phyloP scores from a whole-genome alignment of 64 coral and sea anemone genomes.

The Exaiptasia diaphana region DNA sequence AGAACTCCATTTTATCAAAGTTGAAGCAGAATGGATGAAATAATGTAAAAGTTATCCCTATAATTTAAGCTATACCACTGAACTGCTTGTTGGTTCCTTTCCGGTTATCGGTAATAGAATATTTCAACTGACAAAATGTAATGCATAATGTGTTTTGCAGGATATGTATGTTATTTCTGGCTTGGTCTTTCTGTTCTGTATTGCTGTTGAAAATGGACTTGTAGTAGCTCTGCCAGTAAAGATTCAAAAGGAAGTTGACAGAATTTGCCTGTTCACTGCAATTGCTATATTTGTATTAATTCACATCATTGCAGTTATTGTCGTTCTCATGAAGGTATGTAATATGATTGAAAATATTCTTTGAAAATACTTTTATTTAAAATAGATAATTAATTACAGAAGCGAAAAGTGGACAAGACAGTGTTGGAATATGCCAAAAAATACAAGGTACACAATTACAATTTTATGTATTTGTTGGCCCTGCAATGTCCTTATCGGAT shows the following conservation, averaged over 20 bases:
- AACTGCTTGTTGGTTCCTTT: background rate
- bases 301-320: conserved; percentile 13
- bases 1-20: background rate
- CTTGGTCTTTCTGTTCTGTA: conserved; percentile 46
- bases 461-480: too few relatives aligned
- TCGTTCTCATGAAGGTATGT: conserved; percentile 53
- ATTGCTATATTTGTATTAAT: conserved; percentile 52
- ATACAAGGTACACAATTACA: too few relatives aligned
- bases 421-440: too few relatives aligned
- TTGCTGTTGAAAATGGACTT: conserved; percentile 71
- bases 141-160: conserved; percentile 10
- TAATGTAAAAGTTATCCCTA: background rate
- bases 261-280: conserved; percentile 51
- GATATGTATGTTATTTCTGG: conserved; percentile 71
- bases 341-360: too few relatives aligned
- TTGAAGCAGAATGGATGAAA: background rate
- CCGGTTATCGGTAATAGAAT: background rate
- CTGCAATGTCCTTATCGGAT: too few relatives aligned
- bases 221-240: conserved; percentile 13
- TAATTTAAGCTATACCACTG: background rate
- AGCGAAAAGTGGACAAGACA: too few relatives aligned
- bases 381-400: too few relatives aligned
- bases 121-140: background rate
- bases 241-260: conserved; percentile 50
- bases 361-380: too few relatives aligned